phyloP scores from a whole-genome alignment of 2,797 vertebrate species.

The Acanthiza pusilla region DNA sequence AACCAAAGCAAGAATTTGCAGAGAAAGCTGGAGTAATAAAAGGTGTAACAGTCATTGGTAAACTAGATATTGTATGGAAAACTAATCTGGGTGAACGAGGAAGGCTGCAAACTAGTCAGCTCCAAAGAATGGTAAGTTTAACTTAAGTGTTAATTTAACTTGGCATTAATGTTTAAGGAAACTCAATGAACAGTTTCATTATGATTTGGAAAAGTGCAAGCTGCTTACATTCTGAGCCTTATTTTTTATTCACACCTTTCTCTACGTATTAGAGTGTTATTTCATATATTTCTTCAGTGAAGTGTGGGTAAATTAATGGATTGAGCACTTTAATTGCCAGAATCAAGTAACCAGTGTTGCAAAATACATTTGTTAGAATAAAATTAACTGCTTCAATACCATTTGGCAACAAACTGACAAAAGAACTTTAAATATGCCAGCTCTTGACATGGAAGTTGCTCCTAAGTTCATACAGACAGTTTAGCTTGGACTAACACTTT shows the following conservation, averaged over 20 bases:
- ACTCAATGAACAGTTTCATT: not conserved
- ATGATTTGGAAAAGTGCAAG: not conserved
- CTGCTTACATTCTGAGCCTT: not conserved
- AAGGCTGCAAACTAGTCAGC: constrained; percentile 95
- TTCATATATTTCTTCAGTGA: not conserved
- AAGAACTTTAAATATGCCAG: not conserved
- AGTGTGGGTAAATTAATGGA: not conserved
- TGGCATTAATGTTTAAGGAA: not conserved
- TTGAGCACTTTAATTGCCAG: not conserved
- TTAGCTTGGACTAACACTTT: not conserved
- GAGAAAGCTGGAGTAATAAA: constrained; percentile 98
- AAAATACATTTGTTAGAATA: not conserved
- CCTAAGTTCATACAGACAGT: not conserved
- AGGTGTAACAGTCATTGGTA: constrained; percentile 96
- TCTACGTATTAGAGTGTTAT: not conserved
- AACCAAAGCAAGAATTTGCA: constrained; percentile 95
- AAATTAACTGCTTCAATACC: not conserved
- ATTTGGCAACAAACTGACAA: not conserved
- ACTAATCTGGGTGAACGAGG: constrained; percentile 96
- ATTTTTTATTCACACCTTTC: not conserved
- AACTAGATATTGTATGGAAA: constrained; percentile 98
- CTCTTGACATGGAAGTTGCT: not conserved
- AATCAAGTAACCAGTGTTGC: not conserved
- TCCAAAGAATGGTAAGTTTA: constrained; percentile 92
- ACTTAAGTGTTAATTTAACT: not conserved